A percentile compares a stretch with the other conserved stretches of the same genome.
Conservation (phyloP, 2,888 invertebrate genomes). For the Kuschelorhynchus macadamiae region DNA sequence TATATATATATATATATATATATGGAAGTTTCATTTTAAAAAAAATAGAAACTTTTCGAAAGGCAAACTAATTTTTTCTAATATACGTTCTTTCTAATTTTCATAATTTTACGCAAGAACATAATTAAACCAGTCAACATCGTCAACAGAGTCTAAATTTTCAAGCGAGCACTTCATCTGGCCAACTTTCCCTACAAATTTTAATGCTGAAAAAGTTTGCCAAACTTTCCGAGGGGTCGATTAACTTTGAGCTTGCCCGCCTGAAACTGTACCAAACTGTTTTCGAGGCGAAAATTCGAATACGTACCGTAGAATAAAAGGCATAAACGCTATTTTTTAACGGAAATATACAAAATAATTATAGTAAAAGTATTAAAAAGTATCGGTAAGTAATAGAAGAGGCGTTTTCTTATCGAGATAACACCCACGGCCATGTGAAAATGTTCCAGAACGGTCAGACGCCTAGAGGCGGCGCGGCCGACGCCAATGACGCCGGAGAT, state of each 20-base stretch:
- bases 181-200: slow-evolving; percentile 68
- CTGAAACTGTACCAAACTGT: slow-evolving; percentile 66
- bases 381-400: slow-evolving; percentile 56
- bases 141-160: slow-evolving; percentile 56
- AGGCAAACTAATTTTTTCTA: background rate
- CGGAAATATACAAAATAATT: slow-evolving; percentile 55
- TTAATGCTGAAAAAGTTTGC: slow-evolving; percentile 69
- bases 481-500: slow-evolving; percentile 67
- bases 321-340: slow-evolving; percentile 50
- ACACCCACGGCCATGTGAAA: slow-evolving; percentile 63
- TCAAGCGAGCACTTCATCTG: slow-evolving; percentile 62
- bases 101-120: slow-evolving; percentile 32
- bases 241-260: slow-evolving; percentile 67
- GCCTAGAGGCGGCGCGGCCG: slow-evolving; percentile 65
- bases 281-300: slow-evolving; percentile 57
- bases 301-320: slow-evolving; percentile 41
- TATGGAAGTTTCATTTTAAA: too few relatives aligned
- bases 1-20: too few relatives aligned
- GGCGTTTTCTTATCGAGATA: slow-evolving; percentile 63
- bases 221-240: slow-evolving; percentile 69
- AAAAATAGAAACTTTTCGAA: too few relatives aligned
- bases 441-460: slow-evolving; percentile 57
- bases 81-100: slow-evolving; percentile 11
- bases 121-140: slow-evolving; percentile 46
- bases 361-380: slow-evolving; percentile 50